Conservation (phyloP, 2,888 invertebrate species). For the Anoplius nigerrimus region DNA sequence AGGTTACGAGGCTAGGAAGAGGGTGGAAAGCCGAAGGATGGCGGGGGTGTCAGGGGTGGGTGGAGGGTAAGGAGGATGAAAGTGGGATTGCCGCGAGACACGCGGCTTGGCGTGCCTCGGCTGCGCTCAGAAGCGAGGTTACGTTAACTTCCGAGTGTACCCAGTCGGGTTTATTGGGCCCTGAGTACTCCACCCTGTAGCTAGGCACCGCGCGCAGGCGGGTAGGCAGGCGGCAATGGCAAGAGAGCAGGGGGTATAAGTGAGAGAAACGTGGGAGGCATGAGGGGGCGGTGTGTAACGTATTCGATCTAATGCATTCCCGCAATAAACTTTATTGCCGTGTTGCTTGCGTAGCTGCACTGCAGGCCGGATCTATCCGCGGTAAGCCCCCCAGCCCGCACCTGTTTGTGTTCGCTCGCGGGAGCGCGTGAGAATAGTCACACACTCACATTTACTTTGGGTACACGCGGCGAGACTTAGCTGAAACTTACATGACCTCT, state of each 20-base stretch:
- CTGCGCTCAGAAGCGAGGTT: constrained; percentile 56
- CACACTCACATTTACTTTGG: no score
- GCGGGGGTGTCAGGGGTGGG: neutral
- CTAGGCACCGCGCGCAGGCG: constrained; percentile 3
- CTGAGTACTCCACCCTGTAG: constrained; percentile 40
- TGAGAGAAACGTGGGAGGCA: constrained; percentile 12
- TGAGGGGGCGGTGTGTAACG: constrained; percentile 56
- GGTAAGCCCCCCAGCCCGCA: no score
- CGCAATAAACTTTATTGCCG: constrained; percentile 73
- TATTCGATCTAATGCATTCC: constrained; percentile 73
- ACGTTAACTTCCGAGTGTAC: constrained; percentile 65
- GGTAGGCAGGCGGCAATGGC: no score
- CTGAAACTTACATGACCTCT: constrained; percentile 30
- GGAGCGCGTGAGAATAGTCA: no score
- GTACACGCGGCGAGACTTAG: constrained; percentile 24
- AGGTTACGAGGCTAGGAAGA: constrained; percentile 32
- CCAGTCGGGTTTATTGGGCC: constrained; percentile 64
- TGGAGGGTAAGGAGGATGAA: constrained; percentile 48
- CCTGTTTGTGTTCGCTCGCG: no score
- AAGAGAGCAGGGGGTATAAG: constrained; percentile 8
- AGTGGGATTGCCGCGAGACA: constrained; percentile 69
- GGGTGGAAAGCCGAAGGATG: constrained; percentile 6
- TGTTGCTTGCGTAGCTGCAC: constrained; percentile 60
- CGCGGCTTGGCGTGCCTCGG: constrained; percentile 67
- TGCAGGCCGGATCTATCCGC: constrained; percentile 43